phyloP scores from a whole-genome alignment of 1,140 invertebrate genomes.

The Homalodisca vitripennis region DNA sequence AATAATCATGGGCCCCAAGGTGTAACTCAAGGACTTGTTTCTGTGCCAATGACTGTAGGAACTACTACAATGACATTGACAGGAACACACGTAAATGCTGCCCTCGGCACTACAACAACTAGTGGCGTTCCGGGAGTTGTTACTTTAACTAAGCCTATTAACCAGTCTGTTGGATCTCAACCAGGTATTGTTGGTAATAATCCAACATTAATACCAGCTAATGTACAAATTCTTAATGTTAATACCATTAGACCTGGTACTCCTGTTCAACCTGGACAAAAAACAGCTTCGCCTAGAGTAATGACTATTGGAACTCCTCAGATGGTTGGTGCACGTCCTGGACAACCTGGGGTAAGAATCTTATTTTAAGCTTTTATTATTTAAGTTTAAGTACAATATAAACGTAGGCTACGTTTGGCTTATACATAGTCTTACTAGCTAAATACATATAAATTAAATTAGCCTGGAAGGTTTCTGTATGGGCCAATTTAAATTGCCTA shows the following conservation, averaged over 20 bases:
- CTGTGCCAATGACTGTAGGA: conserved; percentile 68
- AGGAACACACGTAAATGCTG: conserved; percentile 43
- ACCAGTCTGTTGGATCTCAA: conserved; percentile 54
- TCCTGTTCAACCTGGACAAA: conserved; percentile 65
- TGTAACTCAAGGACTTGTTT: conserved; percentile 55
- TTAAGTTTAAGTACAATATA: no score
- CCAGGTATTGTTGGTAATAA: conserved; percentile 55
- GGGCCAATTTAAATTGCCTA: no score
- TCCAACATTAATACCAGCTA: conserved; percentile 62
- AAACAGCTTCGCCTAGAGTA: conserved; percentile 71
- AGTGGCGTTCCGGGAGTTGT: conserved; percentile 52
- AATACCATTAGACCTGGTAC: conserved; percentile 68
- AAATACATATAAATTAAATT: no score
- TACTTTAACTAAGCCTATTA: conserved; percentile 53
- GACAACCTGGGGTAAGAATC: conserved; percentile 77
- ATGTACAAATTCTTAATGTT: conserved; percentile 82
- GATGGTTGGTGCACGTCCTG: conserved; percentile 75
- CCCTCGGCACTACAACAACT: conserved; percentile 39
- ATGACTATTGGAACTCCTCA: conserved; percentile 72
- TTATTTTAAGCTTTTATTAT: no score
- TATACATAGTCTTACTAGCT: no score
- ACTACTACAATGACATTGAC: conserved; percentile 53
- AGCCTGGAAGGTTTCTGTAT: no score
- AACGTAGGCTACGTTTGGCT: no score
- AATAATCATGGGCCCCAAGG: conserved; percentile 41